Evolutionary conservation across 2,888 invertebrate genomes (phyloP).

Genomic region (Agriopis leucophaearia): DNA sequence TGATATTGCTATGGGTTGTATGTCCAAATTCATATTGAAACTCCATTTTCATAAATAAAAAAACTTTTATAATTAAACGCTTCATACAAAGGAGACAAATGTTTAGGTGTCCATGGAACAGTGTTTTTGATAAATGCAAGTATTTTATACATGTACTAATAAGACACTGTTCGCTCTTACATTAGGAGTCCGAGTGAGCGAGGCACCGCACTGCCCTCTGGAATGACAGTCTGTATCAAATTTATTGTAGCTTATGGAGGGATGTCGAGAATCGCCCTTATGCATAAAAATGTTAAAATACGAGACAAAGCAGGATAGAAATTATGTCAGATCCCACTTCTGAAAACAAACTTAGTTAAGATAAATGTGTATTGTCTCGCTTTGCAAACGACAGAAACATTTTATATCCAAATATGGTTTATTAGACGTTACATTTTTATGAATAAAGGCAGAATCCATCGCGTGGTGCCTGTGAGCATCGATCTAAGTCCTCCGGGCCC

Average conservation of each 20-base stretch:
- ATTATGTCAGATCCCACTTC: neutral
- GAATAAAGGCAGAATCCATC: neutral
- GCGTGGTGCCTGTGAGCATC: neutral
- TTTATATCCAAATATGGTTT: neutral
- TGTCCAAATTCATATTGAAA: slow-evolving; percentile 26
- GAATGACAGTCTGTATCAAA: slow-evolving; percentile 23
- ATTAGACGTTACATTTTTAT: neutral
- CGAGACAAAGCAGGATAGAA: neutral
- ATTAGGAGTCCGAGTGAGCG: neutral
- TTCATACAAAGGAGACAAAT: slow-evolving; percentile 57
- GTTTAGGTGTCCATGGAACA: slow-evolving; percentile 48
- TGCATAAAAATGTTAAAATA: neutral
- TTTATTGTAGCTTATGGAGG: neutral
- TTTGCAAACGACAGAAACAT: neutral
- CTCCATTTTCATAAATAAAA: slow-evolving; percentile 65
- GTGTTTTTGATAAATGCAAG: slow-evolving; percentile 65
- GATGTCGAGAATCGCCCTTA: neutral
- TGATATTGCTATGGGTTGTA: too few relatives aligned
- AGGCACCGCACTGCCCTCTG: slow-evolving; percentile 8
- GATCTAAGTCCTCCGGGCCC: neutral
- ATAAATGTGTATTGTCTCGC: too few relatives aligned
- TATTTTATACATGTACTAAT: slow-evolving; percentile 44
- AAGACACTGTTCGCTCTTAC: slow-evolving; percentile 32
- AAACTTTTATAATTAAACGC: slow-evolving; percentile 67
- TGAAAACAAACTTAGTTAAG: too few relatives aligned